phyloP scores from a whole-genome alignment of 2,797 vertebrate species.

The Streptopelia turtur region DNA sequence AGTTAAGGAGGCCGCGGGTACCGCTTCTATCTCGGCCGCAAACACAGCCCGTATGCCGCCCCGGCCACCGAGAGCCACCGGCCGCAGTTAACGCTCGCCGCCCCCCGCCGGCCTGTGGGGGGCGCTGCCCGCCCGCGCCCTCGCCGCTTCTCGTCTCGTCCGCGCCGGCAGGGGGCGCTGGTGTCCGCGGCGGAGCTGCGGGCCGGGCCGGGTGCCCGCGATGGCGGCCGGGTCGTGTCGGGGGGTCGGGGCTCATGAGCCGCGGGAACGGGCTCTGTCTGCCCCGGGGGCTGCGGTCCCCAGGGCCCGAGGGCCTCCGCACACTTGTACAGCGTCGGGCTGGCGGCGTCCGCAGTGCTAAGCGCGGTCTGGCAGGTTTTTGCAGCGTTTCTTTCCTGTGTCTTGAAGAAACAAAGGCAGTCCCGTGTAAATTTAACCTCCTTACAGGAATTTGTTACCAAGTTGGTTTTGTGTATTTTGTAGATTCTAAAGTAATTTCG shows the following conservation, averaged over 20 bases:
- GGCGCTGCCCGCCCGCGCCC: neutral
- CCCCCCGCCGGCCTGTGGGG: too few relatives aligned
- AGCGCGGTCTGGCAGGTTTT: fast-evolving
- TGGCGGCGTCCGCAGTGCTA: fast-evolving
- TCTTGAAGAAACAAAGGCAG: fast-evolving
- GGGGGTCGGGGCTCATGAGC: too few relatives aligned
- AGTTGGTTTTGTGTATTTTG: fast-evolving
- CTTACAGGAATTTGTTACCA: fast-evolving
- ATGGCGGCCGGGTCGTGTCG: too few relatives aligned
- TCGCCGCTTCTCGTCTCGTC: too few relatives aligned
- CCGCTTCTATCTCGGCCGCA: fast-evolving
- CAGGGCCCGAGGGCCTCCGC: too few relatives aligned
- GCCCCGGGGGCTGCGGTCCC: too few relatives aligned
- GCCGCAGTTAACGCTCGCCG: neutral
- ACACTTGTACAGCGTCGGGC: fast-evolving
- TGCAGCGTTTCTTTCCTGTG: fast-evolving
- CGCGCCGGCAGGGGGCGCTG: neutral
- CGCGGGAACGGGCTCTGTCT: too few relatives aligned
- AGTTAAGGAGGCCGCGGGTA: fast-evolving
- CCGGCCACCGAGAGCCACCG: too few relatives aligned
- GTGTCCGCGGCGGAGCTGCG: too few relatives aligned
- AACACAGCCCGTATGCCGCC: too few relatives aligned
- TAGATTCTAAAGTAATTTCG: fast-evolving
- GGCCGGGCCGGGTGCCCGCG: fast-evolving
- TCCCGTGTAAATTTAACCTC: fast-evolving